Evolutionary conservation across 2,888 invertebrate species (phyloP).

Genomic region (Eulithis testata): DNA sequence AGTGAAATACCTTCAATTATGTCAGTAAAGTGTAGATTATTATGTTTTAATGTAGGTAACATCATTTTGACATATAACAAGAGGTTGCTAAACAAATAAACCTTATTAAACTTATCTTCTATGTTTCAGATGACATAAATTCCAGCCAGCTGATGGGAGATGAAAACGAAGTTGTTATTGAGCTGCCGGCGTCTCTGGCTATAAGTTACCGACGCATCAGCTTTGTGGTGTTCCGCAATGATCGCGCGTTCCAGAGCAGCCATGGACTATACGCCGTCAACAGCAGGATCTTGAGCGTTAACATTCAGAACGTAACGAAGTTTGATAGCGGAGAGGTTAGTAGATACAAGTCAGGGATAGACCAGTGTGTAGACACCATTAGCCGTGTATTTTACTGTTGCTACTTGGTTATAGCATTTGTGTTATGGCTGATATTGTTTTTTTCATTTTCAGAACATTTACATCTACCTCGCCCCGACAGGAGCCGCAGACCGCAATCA

Average conservation of each 20-base stretch:
- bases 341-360: background rate
- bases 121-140: constrained; percentile 59
- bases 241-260: constrained; percentile 66
- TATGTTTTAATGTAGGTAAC: too few relatives aligned
- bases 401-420: too few relatives aligned
- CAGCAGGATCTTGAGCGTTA: constrained; percentile 80
- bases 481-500: constrained; percentile 57
- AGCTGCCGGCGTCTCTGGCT: constrained; percentile 66
- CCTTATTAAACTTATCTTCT: background rate
- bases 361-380: too few relatives aligned
- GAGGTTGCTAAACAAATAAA: too few relatives aligned
- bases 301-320: constrained; percentile 65
- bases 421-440: background rate
- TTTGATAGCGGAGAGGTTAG: constrained; percentile 69
- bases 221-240: constrained; percentile 77
- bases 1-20: too few relatives aligned
- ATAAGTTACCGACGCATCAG: constrained; percentile 64
- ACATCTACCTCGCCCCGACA: constrained; percentile 70
- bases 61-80: too few relatives aligned
- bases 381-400: too few relatives aligned
- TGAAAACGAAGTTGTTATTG: constrained; percentile 69
- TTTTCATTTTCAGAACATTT: constrained; percentile 61
- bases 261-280: constrained; percentile 54
- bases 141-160: constrained; percentile 52
- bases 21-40: too few relatives aligned